Base-by-base conservation (phyloP, 2,797 vertebrate species). In the Argentina silus region DNA sequence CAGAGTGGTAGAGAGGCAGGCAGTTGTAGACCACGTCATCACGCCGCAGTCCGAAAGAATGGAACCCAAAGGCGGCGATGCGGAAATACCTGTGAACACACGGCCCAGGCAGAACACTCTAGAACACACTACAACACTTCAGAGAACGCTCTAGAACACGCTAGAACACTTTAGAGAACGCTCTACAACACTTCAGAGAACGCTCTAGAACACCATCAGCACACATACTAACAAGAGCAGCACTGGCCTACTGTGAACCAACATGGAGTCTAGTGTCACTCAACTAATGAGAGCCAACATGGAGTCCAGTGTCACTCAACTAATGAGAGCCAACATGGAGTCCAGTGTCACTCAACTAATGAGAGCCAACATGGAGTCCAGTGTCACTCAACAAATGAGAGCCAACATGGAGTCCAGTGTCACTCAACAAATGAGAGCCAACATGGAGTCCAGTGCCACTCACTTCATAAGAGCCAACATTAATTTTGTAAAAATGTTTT, bases 1-100 rank as follows among this genome's bases (percentile, higher is more conserved):
- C 96, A 0, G 96, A 96, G 78, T 97, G 96, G 77, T 98, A 98
- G 62, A 98, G 94, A 0, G 96, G 96, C 78, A 98, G 89, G 82
- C 96, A 97, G 91, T 96, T 92, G 36, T 98, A 98, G 71, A 98
- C 83, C 15, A 98, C 72, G 45, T 97, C 96, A 0, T 91, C 80
- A 0, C 83, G 72, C 1, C 7, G 81, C 95, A 98, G 95, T 66
- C 85, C 75, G 85, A 97, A 98, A 64, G 95, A 93, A 7, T 93
- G 93, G 87, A 95, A 95, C 6, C 95, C 95, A 2, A 97, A 97
- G 67, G 95, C 95, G 2, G 96, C 95, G 1, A 98, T 98, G 70
- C 96, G 93, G 82, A 94, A 98, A 86, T 97, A 98, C 83, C 96
- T 98, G 85, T 19, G 14, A 55, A 11, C 60, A 62, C 23, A 27